Conservation (phyloP, 2,113 vertebrate species). For the Daboia siamensis region DNA sequence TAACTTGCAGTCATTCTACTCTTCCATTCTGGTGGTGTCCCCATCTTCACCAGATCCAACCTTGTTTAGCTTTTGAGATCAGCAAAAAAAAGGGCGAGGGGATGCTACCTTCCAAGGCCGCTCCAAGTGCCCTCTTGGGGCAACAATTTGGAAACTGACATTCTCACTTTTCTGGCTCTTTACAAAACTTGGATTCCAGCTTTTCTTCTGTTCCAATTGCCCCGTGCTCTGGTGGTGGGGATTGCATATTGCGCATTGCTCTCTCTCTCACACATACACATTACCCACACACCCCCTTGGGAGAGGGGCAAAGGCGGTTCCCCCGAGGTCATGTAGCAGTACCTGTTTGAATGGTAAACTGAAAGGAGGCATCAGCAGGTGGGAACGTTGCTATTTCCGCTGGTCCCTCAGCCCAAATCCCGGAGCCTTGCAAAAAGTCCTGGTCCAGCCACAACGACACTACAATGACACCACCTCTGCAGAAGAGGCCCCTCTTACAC, state of each 20-base stretch:
- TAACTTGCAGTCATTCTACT: background rate
- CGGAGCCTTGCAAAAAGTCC: fast-evolving
- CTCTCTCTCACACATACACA: background rate
- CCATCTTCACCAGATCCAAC: background rate
- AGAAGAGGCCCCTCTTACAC: constrained; percentile 26
- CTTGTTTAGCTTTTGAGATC: background rate
- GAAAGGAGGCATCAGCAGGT: background rate
- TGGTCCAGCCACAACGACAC: background rate
- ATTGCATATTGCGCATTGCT: background rate
- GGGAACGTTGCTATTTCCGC: background rate
- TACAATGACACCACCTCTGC: background rate
- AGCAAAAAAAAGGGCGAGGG: background rate
- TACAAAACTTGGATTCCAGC: background rate
- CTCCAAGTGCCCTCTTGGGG: background rate
- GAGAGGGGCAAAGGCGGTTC: background rate
- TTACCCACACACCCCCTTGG: background rate
- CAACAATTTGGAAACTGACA: background rate
- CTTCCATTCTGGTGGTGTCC: background rate
- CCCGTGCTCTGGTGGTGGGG: background rate
- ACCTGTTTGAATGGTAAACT: background rate
- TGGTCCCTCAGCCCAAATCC: no score
- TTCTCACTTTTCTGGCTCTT: background rate
- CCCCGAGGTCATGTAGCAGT: background rate
- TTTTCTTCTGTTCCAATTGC: background rate
- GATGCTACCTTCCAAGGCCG: background rate